Percentiles rank a stretch among this genome's conserved stretches.
These are phyloP conservation scores for Meteorus cinctellus DNA, from an alignment of 2,888 invertebrate species.

Conservation along the genomic window DNA sequence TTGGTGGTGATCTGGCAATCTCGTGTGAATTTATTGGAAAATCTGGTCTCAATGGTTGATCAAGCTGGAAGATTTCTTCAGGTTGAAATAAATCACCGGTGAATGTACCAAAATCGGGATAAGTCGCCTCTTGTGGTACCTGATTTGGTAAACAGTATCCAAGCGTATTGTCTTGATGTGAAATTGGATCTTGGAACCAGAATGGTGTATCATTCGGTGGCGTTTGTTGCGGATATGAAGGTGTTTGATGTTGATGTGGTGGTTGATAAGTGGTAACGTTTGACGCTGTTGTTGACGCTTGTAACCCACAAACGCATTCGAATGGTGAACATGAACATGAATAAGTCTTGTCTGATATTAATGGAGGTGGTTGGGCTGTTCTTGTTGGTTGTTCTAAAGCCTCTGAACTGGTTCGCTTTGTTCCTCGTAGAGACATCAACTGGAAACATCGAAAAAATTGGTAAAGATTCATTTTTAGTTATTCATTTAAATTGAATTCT, in stretches of 20 bases:
- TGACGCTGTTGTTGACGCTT: conserved; percentile 62
- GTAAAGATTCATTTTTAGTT: background rate
- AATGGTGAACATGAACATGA: conserved; percentile 85
- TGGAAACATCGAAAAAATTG: conserved; percentile 59
- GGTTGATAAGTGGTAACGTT: conserved; percentile 40
- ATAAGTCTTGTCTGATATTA: conserved; percentile 81
- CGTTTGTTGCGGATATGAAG: conserved; percentile 57
- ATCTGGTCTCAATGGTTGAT: conserved; percentile 82
- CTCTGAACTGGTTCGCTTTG: conserved; percentile 75
- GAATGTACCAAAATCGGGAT: conserved; percentile 76
- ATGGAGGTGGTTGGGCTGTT: conserved; percentile 76
- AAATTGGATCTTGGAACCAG: conserved; percentile 71
- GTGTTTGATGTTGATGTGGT: conserved; percentile 57
- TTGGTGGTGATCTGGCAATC: conserved; percentile 79
- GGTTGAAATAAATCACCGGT: conserved; percentile 83
- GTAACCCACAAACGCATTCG: conserved; percentile 80
- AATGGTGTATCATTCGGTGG: conserved; percentile 61
- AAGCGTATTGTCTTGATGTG: conserved; percentile 71
- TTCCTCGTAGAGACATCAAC: conserved; percentile 76
- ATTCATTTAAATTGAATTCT: background rate
- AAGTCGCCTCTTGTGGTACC: conserved; percentile 68
- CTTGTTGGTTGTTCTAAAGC: conserved; percentile 66
- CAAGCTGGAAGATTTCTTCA: conserved; percentile 85
- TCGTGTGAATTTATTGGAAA: conserved; percentile 74
- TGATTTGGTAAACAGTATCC: conserved; percentile 70